Conservation (phyloP, 1,140 invertebrate genomes). For the Cyclina sinensis region DNA sequence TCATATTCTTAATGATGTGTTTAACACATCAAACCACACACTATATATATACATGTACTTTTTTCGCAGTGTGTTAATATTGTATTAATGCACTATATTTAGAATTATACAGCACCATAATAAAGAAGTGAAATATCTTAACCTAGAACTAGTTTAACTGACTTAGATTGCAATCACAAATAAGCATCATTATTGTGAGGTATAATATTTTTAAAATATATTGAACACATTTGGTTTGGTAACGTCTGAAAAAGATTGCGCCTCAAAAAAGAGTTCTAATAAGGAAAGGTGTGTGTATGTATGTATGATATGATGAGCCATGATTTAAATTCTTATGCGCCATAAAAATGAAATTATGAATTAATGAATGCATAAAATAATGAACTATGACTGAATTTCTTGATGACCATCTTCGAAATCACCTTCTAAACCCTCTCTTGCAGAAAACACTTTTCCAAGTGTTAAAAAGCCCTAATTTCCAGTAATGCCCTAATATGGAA, state of each 20-base stretch:
- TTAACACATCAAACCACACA: too few relatives aligned
- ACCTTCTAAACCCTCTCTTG: not conserved
- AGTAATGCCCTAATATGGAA: slow-evolving; percentile 24
- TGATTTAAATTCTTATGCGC: too few relatives aligned
- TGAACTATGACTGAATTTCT: too few relatives aligned
- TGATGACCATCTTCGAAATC: too few relatives aligned
- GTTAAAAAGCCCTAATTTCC: not conserved
- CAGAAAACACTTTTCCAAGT: not conserved
- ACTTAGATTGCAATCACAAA: not conserved
- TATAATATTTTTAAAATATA: not conserved
- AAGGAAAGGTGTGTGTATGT: too few relatives aligned
- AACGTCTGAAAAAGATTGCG: not conserved
- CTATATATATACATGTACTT: too few relatives aligned
- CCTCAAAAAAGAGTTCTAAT: too few relatives aligned
- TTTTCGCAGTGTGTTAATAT: too few relatives aligned
- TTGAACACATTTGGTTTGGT: not conserved
- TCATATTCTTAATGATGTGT: too few relatives aligned
- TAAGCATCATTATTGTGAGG: not conserved
- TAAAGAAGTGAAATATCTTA: not conserved
- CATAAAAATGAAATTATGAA: too few relatives aligned
- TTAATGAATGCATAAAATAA: too few relatives aligned
- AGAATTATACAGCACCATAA: not conserved
- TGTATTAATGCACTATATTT: not conserved
- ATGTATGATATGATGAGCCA: too few relatives aligned
- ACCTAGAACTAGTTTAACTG: not conserved